Percentiles rank a stretch among this genome's conserved stretches.
These are phyloP conservation scores for Odontocerum albicorne DNA, from an alignment of 2,888 invertebrate species.

Conservation along the genomic window DNA sequence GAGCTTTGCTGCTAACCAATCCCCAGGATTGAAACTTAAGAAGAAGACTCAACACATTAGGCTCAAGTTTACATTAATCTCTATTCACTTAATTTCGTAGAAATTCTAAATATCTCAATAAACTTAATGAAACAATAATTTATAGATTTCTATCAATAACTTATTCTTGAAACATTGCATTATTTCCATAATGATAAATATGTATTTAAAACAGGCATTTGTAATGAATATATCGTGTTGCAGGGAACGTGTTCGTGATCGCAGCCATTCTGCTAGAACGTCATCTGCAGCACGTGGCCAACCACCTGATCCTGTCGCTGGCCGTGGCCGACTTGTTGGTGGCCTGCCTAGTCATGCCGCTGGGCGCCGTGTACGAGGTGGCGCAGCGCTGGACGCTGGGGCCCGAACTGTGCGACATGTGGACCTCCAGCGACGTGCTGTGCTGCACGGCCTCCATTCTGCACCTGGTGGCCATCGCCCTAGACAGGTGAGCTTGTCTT, in stretches of 20 bases:
- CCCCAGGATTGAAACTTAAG: too few species aligned
- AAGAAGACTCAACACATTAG: too few species aligned
- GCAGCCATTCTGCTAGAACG: conserved; percentile 87
- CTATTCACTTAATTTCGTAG: too few species aligned
- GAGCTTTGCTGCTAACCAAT: too few species aligned
- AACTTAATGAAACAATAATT: too few species aligned
- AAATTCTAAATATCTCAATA: too few species aligned
- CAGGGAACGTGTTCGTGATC: conserved; percentile 94
- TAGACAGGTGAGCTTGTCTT: conserved; percentile 66
- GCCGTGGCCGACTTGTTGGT: conserved; percentile 92
- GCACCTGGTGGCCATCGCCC: conserved; percentile 79
- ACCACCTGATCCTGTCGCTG: conserved; percentile 86
- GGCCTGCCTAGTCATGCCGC: conserved; percentile 78
- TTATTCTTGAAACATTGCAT: too few species aligned
- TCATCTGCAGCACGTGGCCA: conserved; percentile 84
- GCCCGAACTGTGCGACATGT: conserved; percentile 89
- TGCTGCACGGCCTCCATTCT: conserved; percentile 86
- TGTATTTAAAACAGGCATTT: too few species aligned
- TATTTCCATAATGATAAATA: not conserved
- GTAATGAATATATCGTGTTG: conserved; percentile 39
- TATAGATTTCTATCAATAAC: too few species aligned
- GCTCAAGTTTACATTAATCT: too few species aligned
- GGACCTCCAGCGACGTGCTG: conserved; percentile 90
- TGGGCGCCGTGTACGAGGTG: conserved; percentile 77
- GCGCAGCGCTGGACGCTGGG: conserved; percentile 83